phyloP scores from a whole-genome alignment of 2,888 invertebrate genomes.

The Dryadula phaetusa region DNA sequence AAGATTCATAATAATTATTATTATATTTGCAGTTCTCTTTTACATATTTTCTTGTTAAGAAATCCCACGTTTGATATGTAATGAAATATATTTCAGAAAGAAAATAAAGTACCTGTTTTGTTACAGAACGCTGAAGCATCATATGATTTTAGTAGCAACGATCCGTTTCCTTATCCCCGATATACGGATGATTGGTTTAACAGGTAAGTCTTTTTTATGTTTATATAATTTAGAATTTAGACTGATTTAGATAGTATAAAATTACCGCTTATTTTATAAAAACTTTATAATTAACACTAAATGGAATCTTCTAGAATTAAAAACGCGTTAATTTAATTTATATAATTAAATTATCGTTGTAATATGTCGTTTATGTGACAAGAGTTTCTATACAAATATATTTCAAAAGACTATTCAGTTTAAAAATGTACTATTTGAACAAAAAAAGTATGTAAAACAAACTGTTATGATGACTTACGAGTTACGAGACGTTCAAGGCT shows the following conservation, averaged over 20 bases:
- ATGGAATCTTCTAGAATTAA: no score
- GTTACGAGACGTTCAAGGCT: not conserved
- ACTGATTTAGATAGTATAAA: no score
- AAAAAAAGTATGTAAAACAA: not conserved
- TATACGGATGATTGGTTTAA: conserved; percentile 99
- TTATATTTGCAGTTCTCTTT: not conserved
- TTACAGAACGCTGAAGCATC: conserved; percentile 98
- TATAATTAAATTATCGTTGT: no score
- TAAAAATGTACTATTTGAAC: no score
- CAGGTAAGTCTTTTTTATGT: conserved; percentile 86
- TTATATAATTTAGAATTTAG: conserved; percentile 3
- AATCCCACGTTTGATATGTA: not conserved
- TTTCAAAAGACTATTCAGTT: not conserved
- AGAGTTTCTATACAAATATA: not conserved
- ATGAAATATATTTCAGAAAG: not conserved
- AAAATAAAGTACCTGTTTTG: conserved; percentile 47
- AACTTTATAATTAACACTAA: no score
- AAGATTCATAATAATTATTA: no score
- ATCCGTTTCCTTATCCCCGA: conserved; percentile 98
- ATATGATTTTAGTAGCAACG: conserved; percentile 99
- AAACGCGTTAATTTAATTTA: no score
- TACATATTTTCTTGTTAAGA: not conserved
- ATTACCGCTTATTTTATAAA: no score
- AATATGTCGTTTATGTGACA: no score
- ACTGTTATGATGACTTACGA: conserved; percentile 1